Evolutionary conservation across 2,888 invertebrate species (phyloP).

Genomic region (Pseudococcus jackbeardsleyi): DNA sequence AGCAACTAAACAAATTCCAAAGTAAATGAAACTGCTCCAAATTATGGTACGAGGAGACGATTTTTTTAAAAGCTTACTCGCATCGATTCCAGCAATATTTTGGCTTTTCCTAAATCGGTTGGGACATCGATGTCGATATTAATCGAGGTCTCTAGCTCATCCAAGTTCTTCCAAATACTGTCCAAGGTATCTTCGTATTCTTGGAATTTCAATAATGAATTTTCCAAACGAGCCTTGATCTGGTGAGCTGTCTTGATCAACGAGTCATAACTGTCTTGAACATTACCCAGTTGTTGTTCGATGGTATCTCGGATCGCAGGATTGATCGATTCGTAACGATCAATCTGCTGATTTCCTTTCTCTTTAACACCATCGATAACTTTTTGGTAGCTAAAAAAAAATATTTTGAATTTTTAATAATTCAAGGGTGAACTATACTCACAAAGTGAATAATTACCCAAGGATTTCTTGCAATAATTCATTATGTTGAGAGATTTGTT

Average conservation of each 20-base stretch:
- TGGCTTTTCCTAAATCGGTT: conserved; percentile 81
- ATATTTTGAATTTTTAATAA: not conserved
- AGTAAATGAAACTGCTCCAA: conserved; percentile 2
- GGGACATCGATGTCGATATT: conserved; percentile 81
- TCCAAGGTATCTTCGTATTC: conserved; percentile 93
- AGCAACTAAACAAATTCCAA: conserved; percentile 30
- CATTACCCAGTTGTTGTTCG: conserved; percentile 87
- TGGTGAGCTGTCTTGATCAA: conserved; percentile 89
- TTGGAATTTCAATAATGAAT: conserved; percentile 91
- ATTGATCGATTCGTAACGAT: conserved; percentile 80
- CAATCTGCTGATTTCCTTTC: conserved; percentile 87
- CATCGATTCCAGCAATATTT: conserved; percentile 68
- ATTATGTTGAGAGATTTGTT: conserved; percentile 91
- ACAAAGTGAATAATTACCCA: conserved; percentile 68
- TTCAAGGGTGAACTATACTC: not conserved
- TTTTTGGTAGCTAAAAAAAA: conserved; percentile 76
- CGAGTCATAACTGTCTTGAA: conserved; percentile 93
- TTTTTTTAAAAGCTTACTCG: conserved; percentile 48
- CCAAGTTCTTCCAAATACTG: conserved; percentile 85
- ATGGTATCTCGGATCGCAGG: conserved; percentile 84
- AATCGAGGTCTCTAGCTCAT: conserved; percentile 82
- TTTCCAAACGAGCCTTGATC: conserved; percentile 88
- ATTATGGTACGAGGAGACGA: not conserved
- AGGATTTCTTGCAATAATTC: conserved; percentile 76
- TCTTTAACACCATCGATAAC: conserved; percentile 85